Evolutionary conservation across 2,888 invertebrate genomes (phyloP).

Genomic region (Drosophila colorata): DNA sequence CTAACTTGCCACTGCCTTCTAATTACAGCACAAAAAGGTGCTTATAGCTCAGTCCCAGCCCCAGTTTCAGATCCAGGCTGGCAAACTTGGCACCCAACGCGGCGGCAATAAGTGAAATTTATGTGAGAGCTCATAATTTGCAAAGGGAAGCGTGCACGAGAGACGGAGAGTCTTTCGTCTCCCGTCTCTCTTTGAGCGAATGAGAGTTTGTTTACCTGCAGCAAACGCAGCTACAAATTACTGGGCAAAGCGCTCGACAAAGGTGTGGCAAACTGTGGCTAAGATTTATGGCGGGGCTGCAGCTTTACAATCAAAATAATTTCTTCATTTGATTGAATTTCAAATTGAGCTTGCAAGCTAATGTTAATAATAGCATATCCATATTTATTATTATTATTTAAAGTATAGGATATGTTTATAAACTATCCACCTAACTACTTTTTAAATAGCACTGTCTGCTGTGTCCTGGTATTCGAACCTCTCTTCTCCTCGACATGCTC

Average conservation of each 20-base stretch:
- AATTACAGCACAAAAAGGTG: conserved; percentile 73
- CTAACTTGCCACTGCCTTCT: conserved; percentile 64
- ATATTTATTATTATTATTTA: too few relatives aligned
- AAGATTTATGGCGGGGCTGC: conserved; percentile 50
- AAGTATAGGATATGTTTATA: too few relatives aligned
- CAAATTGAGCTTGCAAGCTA: neutral
- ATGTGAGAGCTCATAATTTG: conserved; percentile 77
- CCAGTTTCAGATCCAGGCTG: conserved; percentile 24
- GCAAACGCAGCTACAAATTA: conserved; percentile 50
- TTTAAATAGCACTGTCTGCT: too few relatives aligned
- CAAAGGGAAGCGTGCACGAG: conserved; percentile 47
- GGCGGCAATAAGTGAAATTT: conserved; percentile 66
- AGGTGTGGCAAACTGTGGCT: conserved; percentile 33
- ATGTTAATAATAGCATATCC: too few relatives aligned
- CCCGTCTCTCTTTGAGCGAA: conserved; percentile 17
- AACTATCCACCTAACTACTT: too few relatives aligned
- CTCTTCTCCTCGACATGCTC: too few relatives aligned
- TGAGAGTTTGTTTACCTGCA: conserved; percentile 38
- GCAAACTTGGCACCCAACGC: conserved; percentile 55
- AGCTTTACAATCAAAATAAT: conserved; percentile 3
- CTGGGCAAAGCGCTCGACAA: conserved; percentile 23
- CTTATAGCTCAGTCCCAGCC: conserved; percentile 49
- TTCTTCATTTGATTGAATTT: conserved; percentile 23
- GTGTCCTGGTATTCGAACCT: too few relatives aligned
- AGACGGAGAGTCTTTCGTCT: conserved; percentile 7